These are phyloP conservation scores for Noctua janthina DNA, from an alignment of 2,888 invertebrate species.

Conservation along the genomic window DNA sequence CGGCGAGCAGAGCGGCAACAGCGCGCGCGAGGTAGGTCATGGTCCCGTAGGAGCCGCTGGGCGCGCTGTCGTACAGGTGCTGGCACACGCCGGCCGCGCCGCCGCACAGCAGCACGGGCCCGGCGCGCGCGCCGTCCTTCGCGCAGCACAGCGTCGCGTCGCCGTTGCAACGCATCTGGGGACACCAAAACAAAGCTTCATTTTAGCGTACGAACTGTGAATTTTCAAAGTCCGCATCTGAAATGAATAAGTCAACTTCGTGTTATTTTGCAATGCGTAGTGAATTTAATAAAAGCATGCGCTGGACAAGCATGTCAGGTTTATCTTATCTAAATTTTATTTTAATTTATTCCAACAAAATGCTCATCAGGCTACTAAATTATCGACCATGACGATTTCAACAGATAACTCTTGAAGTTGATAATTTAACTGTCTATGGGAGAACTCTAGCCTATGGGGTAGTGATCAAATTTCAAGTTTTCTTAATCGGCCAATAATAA, in stretches of 20 bases:
- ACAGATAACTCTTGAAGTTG: too few relatives aligned
- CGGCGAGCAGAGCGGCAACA: conserved; percentile 92
- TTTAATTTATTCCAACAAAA: background rate
- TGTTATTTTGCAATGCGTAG: background rate
- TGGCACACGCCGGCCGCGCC: conserved; percentile 99
- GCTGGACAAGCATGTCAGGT: background rate
- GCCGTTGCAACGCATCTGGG: conserved; percentile 94
- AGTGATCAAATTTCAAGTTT: background rate
- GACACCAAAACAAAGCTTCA: background rate
- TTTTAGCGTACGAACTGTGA: background rate
- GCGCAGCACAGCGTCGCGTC: conserved; percentile 98
- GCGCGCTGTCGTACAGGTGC: conserved; percentile 99
- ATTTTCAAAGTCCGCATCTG: background rate
- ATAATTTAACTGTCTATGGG: background rate
- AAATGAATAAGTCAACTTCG: background rate
- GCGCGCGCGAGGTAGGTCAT: conserved; percentile 98
- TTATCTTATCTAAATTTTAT: background rate
- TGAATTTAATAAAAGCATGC: background rate
- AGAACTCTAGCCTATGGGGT: background rate
- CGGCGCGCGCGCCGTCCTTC: conserved; percentile 95
- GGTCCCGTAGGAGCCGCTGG: conserved; percentile 98
- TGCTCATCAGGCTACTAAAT: background rate
- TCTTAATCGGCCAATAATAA: background rate
- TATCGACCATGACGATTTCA: background rate
- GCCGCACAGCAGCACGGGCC: conserved; percentile 93